These are phyloP conservation scores for Tolypeutes matacus DNA, from an alignment of 2,797 vertebrate genomes.

Conservation along the genomic window DNA sequence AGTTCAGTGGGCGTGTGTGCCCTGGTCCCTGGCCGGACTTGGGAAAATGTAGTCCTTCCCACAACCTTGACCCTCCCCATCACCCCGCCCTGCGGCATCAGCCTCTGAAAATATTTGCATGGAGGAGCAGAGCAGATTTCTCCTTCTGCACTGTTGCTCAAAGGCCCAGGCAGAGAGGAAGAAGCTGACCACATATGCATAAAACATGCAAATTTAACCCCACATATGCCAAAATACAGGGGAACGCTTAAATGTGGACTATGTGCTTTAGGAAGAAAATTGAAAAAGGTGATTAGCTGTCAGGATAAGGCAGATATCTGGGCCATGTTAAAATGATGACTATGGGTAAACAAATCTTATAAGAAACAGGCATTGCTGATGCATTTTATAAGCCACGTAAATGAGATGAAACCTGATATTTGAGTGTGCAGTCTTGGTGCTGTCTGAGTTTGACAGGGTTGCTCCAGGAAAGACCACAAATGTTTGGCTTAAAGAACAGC, in stretches of 20 bases:
- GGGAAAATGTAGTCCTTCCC: not conserved
- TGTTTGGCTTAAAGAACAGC: too few relatives aligned
- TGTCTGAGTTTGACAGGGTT: too few relatives aligned
- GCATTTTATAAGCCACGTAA: not conserved
- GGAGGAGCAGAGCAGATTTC: not conserved
- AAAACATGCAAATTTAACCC: not conserved
- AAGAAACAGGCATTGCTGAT: not conserved
- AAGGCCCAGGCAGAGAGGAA: not conserved
- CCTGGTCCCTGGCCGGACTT: not conserved
- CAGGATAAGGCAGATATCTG: not conserved
- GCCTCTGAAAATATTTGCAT: not conserved
- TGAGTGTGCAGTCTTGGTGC: not conserved
- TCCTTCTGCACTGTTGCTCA: not conserved
- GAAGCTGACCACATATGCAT: not conserved
- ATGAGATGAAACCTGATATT: not conserved
- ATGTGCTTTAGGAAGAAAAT: not conserved
- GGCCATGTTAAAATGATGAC: not conserved
- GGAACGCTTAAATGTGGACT: not conserved
- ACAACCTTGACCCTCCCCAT: too few relatives aligned
- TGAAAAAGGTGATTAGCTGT: not conserved
- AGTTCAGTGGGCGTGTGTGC: not conserved
- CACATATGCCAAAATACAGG: not conserved
- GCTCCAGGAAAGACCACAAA: too few relatives aligned
- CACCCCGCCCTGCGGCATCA: not conserved
- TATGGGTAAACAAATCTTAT: slow-evolving; percentile 9